phyloP scores from a whole-genome alignment of 2,113 vertebrate genomes.

The Alectura lathami region DNA sequence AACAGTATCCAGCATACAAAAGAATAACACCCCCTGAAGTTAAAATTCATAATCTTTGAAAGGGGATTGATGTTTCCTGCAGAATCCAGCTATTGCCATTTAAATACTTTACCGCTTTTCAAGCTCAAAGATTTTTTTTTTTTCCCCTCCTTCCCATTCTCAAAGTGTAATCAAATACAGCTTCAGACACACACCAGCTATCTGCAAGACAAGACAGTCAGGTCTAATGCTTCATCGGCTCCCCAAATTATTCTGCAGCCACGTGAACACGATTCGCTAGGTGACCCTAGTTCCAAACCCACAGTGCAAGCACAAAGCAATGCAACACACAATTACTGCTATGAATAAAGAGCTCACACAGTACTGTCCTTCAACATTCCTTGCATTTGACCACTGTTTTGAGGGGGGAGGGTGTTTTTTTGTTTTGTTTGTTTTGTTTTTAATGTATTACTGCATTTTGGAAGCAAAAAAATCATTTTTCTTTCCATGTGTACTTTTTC shows the following conservation, averaged over 20 bases:
- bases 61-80: neutral
- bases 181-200: neutral
- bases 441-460: neutral
- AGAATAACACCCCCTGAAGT: neutral
- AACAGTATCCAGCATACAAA: neutral
- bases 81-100: neutral
- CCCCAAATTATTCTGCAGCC: neutral
- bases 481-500: neutral
- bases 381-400: neutral
- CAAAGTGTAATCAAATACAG: neutral
- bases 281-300: neutral
- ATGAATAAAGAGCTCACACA: neutral
- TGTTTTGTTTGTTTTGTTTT: neutral
- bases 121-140: neutral
- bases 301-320: neutral
- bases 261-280: rapidly evolving
- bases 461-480: neutral
- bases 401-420: neutral
- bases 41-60: neutral
- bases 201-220: neutral
- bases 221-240: neutral
- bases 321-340: neutral
- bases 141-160: neutral
- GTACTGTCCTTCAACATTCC: neutral
- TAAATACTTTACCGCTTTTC: neutral